phyloP scores from a whole-genome alignment of 1,140 invertebrate species.

The Megathymus violae region DNA sequence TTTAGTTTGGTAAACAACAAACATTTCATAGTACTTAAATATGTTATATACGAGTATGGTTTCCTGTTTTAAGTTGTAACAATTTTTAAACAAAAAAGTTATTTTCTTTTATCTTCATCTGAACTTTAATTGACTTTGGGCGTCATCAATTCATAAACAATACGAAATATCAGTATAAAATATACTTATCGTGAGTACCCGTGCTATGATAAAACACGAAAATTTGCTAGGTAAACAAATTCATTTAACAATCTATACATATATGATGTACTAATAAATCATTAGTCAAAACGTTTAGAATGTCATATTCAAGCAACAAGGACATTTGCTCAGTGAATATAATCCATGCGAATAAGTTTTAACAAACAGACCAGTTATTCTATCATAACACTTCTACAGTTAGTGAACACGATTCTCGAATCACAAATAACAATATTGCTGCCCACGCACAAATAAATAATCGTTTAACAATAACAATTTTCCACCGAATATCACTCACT shows the following conservation, averaged over 20 bases:
- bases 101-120: too few relatives aligned
- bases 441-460: not conserved
- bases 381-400: slow-evolving; percentile 2
- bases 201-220: too few relatives aligned
- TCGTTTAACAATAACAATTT: slow-evolving; percentile 7
- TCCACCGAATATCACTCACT: slow-evolving; percentile 50
- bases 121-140: too few relatives aligned
- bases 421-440: slow-evolving; percentile 14
- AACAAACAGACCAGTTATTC: not conserved
- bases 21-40: too few relatives aligned
- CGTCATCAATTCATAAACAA: too few relatives aligned
- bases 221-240: not conserved
- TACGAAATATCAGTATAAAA: too few relatives aligned
- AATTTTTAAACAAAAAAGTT: too few relatives aligned
- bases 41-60: too few relatives aligned
- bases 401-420: not conserved
- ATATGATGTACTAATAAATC: not conserved
- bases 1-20: too few relatives aligned
- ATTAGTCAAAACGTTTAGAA: slow-evolving; percentile 10
- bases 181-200: too few relatives aligned
- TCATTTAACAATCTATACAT: not conserved
- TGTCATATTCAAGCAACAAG: slow-evolving; percentile 7
- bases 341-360: not conserved
- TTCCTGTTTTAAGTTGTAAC: too few relatives aligned
- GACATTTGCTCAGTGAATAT: slow-evolving; percentile 1